A percentile compares a stretch with the other conserved stretches of the same genome.
phyloP scores from a whole-genome alignment of 2,113 vertebrate species.

The Albula goreensis region DNA sequence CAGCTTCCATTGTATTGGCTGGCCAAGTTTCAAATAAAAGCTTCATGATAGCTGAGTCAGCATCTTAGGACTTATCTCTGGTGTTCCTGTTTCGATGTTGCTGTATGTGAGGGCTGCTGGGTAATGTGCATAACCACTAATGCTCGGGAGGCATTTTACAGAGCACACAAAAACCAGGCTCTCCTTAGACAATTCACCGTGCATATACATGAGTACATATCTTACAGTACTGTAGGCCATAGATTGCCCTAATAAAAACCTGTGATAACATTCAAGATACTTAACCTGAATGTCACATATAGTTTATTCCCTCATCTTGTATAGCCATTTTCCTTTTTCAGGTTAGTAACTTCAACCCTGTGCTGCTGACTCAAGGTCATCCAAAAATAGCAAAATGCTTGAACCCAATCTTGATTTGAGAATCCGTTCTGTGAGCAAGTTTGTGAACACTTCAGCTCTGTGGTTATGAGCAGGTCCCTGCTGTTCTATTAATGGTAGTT shows the following conservation, averaged over 20 bases:
- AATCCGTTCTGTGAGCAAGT: not conserved
- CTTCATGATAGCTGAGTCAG: not conserved
- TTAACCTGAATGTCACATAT: not conserved
- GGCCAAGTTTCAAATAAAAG: not conserved
- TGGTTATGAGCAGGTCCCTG: not conserved
- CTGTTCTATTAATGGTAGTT: not conserved
- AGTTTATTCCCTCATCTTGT: not conserved
- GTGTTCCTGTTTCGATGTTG: not conserved
- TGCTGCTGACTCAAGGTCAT: too few relatives aligned
- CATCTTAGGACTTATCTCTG: not conserved
- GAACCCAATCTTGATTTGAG: not conserved
- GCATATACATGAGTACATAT: not conserved
- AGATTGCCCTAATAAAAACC: not conserved
- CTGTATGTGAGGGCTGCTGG: not conserved
- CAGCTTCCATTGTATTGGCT: not conserved
- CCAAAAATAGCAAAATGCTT: too few relatives aligned
- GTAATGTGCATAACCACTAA: not conserved
- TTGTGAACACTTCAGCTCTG: not conserved
- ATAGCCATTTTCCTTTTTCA: not conserved
- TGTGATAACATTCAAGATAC: not conserved
- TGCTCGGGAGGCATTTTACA: not conserved
- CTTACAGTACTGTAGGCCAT: not conserved
- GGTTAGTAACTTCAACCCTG: not conserved
- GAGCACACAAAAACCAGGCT: not conserved
- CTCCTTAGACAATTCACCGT: not conserved